Conservation (phyloP, 2,797 vertebrate genomes). For the Myripristis jacobus region DNA sequence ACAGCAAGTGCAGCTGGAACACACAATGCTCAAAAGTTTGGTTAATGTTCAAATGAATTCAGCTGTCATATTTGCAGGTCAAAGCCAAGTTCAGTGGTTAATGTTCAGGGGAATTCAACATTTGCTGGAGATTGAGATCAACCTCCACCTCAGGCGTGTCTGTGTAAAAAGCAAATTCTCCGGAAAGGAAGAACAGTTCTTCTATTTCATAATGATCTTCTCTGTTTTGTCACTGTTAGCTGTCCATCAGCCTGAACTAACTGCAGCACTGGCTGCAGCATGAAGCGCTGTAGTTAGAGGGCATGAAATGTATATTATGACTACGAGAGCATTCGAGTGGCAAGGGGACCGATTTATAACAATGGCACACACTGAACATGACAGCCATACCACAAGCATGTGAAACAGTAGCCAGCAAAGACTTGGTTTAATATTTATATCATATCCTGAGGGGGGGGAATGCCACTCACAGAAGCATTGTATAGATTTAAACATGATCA, state of each 20-base stretch:
- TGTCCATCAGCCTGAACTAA: not conserved
- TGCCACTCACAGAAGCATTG: conserved; percentile 30
- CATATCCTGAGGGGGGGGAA: conserved; percentile 9
- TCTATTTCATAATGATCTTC: conserved; percentile 24
- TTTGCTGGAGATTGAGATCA: conserved; percentile 74
- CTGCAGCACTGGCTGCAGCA: not conserved
- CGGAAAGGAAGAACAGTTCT: conserved; percentile 40
- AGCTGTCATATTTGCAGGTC: conserved; percentile 48
- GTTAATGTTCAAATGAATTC: conserved; percentile 82
- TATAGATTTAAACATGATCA: conserved; percentile 59
- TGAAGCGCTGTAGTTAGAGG: conserved; percentile 2
- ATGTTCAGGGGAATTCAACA: conserved; percentile 79
- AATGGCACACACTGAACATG: conserved; percentile 23
- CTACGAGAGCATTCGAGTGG: conserved; percentile 12
- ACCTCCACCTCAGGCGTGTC: conserved; percentile 59
- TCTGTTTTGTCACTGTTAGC: conserved; percentile 22
- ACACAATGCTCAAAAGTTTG: conserved; percentile 60
- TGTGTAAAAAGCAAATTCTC: conserved; percentile 52
- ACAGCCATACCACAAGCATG: conserved; percentile 35
- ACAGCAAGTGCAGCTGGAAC: conserved; percentile 53
- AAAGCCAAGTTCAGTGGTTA: conserved; percentile 66
- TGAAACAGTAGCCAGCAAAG: conserved; percentile 62
- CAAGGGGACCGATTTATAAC: conserved; percentile 43
- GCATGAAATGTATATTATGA: conserved; percentile 12
- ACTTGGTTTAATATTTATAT: conserved; percentile 64